Percentiles rank a stretch among this genome's conserved stretches.
Evolutionary conservation across 2,113 vertebrate genomes (phyloP).

Genomic region (Pseudolaguvia tuberculata): DNA sequence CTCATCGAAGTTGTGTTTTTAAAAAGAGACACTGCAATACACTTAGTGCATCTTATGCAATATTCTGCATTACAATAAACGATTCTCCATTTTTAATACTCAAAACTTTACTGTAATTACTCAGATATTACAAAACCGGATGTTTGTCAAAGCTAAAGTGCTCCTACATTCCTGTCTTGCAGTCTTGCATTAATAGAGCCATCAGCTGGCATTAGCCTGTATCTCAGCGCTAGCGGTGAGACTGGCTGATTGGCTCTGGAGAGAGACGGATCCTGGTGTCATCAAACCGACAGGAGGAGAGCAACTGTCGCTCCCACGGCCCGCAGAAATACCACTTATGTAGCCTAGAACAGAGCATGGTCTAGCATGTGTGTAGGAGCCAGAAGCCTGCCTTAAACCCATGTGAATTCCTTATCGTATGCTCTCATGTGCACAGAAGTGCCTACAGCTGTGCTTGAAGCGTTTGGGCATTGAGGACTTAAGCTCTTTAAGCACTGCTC

Average conservation of each 20-base stretch:
- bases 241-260: conserved; percentile 15
- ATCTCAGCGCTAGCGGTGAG: conserved; percentile 36
- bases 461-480: conserved; percentile 40
- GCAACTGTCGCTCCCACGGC: conserved; percentile 49
- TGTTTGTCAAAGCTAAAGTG: not conserved
- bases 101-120: not conserved
- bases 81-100: not conserved
- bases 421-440: conserved; percentile 44
- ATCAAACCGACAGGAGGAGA: conserved; percentile 42
- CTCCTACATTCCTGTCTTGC: conserved; percentile 18
- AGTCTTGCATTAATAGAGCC: conserved; percentile 29
- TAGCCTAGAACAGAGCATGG: conserved; percentile 12
- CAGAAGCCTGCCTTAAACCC: conserved; percentile 42
- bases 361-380: conserved; percentile 40
- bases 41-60: not conserved
- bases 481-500: conserved; percentile 39
- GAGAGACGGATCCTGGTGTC: conserved; percentile 39
- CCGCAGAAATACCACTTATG: conserved; percentile 42
- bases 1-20: conserved; percentile 28
- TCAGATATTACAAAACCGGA: conserved; percentile 10
- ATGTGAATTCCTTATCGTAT: conserved; percentile 44
- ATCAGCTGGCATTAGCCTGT: conserved; percentile 36
- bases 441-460: conserved; percentile 45
- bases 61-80: conserved; percentile 20
- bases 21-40: conserved; percentile 19